Percentiles rank a stretch among this genome's conserved stretches.
Conservation (phyloP, 1,140 invertebrate species). For the Trachelipus rathkii region DNA sequence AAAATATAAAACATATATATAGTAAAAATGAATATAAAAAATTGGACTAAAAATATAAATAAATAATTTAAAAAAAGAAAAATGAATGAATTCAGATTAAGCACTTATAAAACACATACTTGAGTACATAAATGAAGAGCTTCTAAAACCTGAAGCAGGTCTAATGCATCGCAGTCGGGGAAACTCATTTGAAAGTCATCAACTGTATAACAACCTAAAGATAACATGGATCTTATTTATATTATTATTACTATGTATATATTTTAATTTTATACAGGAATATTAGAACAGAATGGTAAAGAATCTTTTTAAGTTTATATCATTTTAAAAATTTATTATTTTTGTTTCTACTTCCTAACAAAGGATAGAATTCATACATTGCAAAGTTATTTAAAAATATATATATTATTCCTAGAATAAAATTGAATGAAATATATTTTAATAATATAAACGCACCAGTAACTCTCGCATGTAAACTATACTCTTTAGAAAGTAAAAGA, state of each 20-base stretch:
- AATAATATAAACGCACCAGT: conserved; percentile 53
- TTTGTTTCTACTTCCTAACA: too few species aligned
- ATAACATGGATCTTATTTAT: background rate
- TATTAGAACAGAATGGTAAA: too few species aligned
- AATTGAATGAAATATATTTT: background rate
- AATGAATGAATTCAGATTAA: background rate
- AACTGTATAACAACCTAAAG: conserved; percentile 62
- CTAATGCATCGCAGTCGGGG: conserved; percentile 67
- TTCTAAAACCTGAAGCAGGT: conserved; percentile 65
- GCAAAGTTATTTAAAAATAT: too few species aligned
- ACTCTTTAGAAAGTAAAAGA: conserved; percentile 65
- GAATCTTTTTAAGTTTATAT: too few species aligned
- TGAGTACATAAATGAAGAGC: conserved; percentile 66
- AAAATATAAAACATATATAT: background rate
- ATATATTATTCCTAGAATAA: too few species aligned
- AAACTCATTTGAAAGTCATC: conserved; percentile 74
- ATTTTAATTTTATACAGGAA: too few species aligned
- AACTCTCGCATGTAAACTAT: conserved; percentile 61
- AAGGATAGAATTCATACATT: too few species aligned
- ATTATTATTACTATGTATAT: too few species aligned
- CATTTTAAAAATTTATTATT: too few species aligned
- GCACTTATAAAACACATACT: conserved; percentile 48
- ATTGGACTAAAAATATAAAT: too few species aligned
- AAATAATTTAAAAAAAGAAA: background rate
- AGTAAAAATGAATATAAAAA: too few species aligned